Percentiles rank a stretch among this genome's conserved stretches.
These are phyloP conservation scores for Coregonus suidteri DNA, from an alignment of 2,797 vertebrate species.

Conservation along the genomic window DNA sequence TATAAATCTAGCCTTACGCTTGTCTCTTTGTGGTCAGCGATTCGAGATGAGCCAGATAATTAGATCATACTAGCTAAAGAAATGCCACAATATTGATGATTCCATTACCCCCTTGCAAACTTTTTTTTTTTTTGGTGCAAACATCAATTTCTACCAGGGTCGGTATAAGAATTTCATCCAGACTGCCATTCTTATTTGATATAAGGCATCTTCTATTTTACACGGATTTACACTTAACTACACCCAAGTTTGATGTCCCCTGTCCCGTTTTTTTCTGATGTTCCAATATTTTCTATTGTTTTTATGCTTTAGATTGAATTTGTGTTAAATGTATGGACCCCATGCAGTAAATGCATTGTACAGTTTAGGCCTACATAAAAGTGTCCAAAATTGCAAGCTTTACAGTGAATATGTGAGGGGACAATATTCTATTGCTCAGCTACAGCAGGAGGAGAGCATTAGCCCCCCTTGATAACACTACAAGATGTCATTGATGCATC, in stretches of 20 bases:
- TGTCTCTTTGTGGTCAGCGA: slow-evolving; percentile 75
- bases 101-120: slow-evolving; percentile 64
- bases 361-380: neutral
- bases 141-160: slow-evolving; percentile 24
- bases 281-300: neutral
- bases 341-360: neutral
- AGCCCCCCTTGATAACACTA: neutral
- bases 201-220: neutral
- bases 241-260: neutral
- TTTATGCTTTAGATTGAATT: too few species aligned
- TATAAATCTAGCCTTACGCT: slow-evolving; percentile 68
- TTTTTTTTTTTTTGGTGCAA: slow-evolving; percentile 18
- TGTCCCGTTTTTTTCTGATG: neutral
- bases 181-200: neutral
- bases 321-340: neutral
- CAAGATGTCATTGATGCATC: neutral
- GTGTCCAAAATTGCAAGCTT: neutral
- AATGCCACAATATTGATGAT: slow-evolving; percentile 74
- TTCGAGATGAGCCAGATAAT: slow-evolving; percentile 78
- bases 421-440: neutral
- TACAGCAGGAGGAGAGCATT: neutral
- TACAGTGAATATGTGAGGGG: neutral
- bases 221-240: neutral
- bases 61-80: slow-evolving; percentile 74
- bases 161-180: neutral